phyloP scores from a whole-genome alignment of 1,140 invertebrate species.

The Leptinotarsa lineolata region DNA sequence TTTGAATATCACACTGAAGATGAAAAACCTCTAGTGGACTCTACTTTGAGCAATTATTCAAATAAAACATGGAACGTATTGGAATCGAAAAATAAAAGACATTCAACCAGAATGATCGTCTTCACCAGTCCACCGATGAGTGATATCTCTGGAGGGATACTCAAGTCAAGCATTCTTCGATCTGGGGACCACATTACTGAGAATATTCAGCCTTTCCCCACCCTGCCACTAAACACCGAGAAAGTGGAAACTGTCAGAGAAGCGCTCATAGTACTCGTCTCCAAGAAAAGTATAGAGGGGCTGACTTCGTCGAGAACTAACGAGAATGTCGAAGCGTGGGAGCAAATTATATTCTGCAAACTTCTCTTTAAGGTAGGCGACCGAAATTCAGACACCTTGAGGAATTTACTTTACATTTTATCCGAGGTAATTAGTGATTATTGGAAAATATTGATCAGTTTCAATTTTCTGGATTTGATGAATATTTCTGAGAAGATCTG shows the following conservation, averaged over 20 bases:
- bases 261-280: slow-evolving; percentile 82
- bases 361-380: slow-evolving; percentile 51
- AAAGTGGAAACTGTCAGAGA: slow-evolving; percentile 80
- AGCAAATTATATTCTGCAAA: slow-evolving; percentile 84
- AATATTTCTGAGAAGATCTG: neutral
- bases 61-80: too few species aligned
- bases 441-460: neutral
- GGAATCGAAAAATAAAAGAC: too few species aligned
- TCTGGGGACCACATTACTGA: slow-evolving; percentile 63
- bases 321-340: slow-evolving; percentile 81
- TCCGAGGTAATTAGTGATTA: neutral
- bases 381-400: neutral
- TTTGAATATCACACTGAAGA: too few species aligned
- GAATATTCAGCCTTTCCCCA: too few species aligned
- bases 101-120: too few species aligned
- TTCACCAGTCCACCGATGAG: slow-evolving; percentile 54
- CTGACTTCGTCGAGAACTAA: slow-evolving; percentile 81
- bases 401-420: neutral
- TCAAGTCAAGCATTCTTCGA: slow-evolving; percentile 79
- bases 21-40: too few species aligned
- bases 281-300: slow-evolving; percentile 82
- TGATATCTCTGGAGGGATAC: slow-evolving; percentile 89
- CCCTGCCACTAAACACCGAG: slow-evolving; percentile 60
- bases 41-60: too few species aligned
- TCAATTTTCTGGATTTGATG: neutral